A percentile compares a stretch with the other conserved stretches of the same genome.
phyloP scores from a whole-genome alignment of 2,113 vertebrate genomes.

The Polyodon spathula region DNA sequence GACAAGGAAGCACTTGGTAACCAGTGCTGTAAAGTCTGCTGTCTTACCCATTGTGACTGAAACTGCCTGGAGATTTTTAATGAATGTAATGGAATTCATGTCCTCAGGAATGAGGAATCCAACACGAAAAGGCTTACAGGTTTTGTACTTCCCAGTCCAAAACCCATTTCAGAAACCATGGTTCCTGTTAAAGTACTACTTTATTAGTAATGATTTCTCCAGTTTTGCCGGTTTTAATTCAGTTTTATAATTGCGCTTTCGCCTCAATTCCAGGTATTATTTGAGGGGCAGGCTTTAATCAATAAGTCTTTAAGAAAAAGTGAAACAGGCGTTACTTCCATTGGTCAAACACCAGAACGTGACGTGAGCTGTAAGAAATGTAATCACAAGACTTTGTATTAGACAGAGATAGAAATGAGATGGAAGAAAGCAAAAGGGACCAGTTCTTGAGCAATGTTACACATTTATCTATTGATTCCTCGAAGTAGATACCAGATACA shows the following conservation, averaged over 20 bases:
- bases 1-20: no score
- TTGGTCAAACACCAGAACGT: constrained; percentile 30
- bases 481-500: no score
- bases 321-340: constrained; percentile 11
- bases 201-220: background rate
- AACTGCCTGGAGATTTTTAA: no score
- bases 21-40: no score
- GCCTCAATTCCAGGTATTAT: constrained; percentile 7
- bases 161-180: background rate
- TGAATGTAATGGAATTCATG: background rate
- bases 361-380: constrained; percentile 45
- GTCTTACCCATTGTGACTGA: no score
- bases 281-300: constrained; percentile 28
- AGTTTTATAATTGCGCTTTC: constrained; percentile 32
- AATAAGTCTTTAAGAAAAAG: constrained; percentile 47
- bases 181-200: background rate
- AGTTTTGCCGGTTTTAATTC: constrained; percentile 33
- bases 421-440: background rate
- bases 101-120: background rate
- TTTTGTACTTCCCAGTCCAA: background rate
- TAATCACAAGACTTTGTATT: constrained; percentile 9
- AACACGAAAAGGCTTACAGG: background rate
- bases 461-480: no score
- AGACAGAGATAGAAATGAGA: background rate
- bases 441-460: background rate